A percentile compares a stretch with the other conserved stretches of the same genome.
These are phyloP conservation scores for Galeopterus variegatus DNA, from an alignment of 2,113 vertebrate species.

Conservation along the genomic window DNA sequence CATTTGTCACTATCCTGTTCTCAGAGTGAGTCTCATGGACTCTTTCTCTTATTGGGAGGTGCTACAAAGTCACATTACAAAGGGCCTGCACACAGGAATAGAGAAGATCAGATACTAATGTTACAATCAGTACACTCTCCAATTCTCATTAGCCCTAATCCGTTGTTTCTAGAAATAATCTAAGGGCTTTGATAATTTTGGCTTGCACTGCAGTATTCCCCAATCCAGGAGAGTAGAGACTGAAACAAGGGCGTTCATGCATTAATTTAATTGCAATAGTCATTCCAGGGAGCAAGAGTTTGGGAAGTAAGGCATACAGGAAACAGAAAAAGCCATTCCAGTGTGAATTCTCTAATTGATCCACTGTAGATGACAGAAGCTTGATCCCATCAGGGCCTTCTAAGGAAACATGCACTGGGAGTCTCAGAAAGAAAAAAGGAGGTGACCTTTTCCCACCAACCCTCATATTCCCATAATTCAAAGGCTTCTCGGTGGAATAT, in stretches of 20 bases:
- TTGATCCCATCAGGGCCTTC: not conserved
- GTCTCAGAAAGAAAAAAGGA: not conserved
- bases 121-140: not conserved
- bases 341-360: not conserved
- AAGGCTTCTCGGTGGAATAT: rapidly evolving
- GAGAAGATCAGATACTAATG: not conserved
- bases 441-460: not conserved
- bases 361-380: not conserved
- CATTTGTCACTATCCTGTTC: not conserved
- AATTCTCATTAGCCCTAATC: not conserved
- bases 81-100: not conserved
- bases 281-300: not conserved
- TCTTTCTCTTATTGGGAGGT: not conserved
- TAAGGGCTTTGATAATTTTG: not conserved
- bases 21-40: not conserved
- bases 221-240: not conserved
- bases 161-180: not conserved
- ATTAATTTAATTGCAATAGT: not conserved
- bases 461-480: not conserved
- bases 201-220: not conserved
- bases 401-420: not conserved
- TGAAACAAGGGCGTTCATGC: not conserved
- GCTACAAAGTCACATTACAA: not conserved
- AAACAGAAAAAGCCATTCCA: not conserved
- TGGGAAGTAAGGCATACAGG: not conserved